phyloP scores from a whole-genome alignment of 2,797 vertebrate genomes.

The Notolabrus celidotus region DNA sequence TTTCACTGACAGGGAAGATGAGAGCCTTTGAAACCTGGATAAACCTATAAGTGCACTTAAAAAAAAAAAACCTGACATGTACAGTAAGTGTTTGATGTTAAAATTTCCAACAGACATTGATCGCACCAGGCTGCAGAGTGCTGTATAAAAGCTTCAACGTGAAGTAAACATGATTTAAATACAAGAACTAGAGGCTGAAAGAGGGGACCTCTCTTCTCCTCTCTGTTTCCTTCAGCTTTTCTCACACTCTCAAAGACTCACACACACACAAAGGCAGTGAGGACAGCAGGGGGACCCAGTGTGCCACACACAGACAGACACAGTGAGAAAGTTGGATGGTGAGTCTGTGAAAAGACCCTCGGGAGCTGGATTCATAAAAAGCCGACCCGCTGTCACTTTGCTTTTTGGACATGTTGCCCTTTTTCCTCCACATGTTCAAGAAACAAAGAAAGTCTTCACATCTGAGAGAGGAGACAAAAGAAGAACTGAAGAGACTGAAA shows the following conservation, averaged over 20 bases:
- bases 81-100: too few species aligned
- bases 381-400: background rate
- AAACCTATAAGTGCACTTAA: too few species aligned
- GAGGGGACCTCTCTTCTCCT: slow-evolving; percentile 17
- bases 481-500: background rate
- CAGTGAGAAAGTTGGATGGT: slow-evolving; percentile 2
- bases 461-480: background rate
- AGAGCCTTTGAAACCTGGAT: background rate
- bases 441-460: slow-evolving; percentile 6
- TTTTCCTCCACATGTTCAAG: background rate
- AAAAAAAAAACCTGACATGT: too few species aligned
- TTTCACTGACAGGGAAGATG: slow-evolving; percentile 26
- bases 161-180: too few species aligned
- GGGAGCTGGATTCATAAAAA: slow-evolving; percentile 22
- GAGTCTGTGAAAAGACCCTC: slow-evolving; percentile 30
- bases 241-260: slow-evolving; percentile 15
- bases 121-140: too few species aligned
- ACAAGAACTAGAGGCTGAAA: too few species aligned
- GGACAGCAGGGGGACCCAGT: slow-evolving; percentile 63
- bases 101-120: too few species aligned
- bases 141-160: too few species aligned
- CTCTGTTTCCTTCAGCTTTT: slow-evolving; percentile 11
- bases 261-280: slow-evolving; percentile 14
- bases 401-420: background rate
- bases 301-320: slow-evolving; percentile 35